phyloP scores from a whole-genome alignment of 2,888 invertebrate genomes.

The Homarus gammarus region DNA sequence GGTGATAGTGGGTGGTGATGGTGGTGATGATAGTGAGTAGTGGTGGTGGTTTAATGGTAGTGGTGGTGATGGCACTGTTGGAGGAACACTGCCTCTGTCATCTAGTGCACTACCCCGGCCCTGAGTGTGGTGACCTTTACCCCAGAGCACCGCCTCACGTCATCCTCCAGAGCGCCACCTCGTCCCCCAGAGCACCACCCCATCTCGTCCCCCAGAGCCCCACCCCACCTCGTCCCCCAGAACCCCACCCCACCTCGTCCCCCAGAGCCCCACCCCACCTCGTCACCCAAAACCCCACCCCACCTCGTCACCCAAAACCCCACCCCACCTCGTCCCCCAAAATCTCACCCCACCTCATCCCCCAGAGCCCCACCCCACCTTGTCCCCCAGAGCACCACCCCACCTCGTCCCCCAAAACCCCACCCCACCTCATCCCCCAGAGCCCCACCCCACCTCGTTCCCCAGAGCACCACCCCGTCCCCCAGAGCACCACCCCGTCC shows the following conservation, averaged over 20 bases:
- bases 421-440: background rate
- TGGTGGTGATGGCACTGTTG: background rate
- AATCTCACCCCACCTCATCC: too few species aligned
- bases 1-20: too few species aligned
- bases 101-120: too few species aligned
- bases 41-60: too few species aligned
- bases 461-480: too few species aligned
- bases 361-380: background rate
- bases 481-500: background rate
- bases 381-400: background rate
- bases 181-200: too few species aligned
- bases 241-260: background rate
- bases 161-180: too few species aligned
- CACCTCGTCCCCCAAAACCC: background rate
- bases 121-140: too few species aligned
- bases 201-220: background rate
- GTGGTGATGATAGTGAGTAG: too few species aligned
- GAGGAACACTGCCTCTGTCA: background rate
- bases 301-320: background rate
- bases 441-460: too few species aligned
- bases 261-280: background rate
- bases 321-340: background rate
- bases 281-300: background rate
- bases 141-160: too few species aligned
- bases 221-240: too few species aligned